phyloP scores from a whole-genome alignment of 2,797 vertebrate species.

The Peromyscus nudipes region DNA sequence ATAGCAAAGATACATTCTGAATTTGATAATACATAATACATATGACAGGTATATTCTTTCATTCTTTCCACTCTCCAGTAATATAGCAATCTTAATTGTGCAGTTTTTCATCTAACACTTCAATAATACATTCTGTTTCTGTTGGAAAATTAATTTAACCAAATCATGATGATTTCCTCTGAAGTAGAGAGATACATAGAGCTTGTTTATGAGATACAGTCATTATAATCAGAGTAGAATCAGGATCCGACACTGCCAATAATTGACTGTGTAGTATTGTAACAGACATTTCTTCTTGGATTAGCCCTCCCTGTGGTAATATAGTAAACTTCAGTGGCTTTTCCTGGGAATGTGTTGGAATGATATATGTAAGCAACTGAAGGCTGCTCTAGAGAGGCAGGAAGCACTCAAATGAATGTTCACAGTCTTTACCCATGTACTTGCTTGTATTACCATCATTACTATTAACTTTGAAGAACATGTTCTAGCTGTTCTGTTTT shows the following conservation, averaged over 20 bases:
- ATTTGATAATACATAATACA: neutral
- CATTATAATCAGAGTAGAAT: constrained; percentile 12
- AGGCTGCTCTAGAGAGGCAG: neutral
- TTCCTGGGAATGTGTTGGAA: neutral
- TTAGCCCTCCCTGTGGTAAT: neutral
- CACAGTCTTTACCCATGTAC: neutral
- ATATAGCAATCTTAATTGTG: neutral
- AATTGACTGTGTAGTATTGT: neutral
- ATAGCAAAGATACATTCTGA: constrained; percentile 22
- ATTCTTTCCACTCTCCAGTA: neutral
- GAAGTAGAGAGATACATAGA: neutral
- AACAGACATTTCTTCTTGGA: neutral
- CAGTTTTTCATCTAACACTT: neutral
- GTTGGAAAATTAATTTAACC: neutral
- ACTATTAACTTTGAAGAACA: constrained; percentile 16
- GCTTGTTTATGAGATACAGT: neutral
- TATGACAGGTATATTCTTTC: neutral
- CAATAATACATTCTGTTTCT: neutral
- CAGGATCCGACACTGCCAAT: neutral
- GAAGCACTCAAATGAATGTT: neutral
- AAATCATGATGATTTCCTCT: neutral
- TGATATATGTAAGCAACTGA: neutral
- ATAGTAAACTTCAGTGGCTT: neutral
- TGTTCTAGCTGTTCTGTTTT: neutral
- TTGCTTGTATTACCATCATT: neutral